phyloP scores from a whole-genome alignment of 2,113 vertebrate genomes.

The Colaptes auratus region DNA sequence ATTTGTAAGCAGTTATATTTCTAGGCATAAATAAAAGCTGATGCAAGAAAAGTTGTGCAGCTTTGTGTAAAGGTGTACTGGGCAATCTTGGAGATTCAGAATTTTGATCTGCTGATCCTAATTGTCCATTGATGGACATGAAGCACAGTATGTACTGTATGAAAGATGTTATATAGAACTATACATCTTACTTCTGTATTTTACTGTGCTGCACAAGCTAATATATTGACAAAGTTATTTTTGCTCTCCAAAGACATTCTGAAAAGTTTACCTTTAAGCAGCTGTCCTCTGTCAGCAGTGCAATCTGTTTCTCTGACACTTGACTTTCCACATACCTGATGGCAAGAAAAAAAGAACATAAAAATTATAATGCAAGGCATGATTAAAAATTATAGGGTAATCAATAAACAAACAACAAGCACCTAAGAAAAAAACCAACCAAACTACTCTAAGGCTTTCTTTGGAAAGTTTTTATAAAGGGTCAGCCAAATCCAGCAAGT shows the following conservation, averaged over 20 bases:
- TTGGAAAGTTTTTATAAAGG: neutral
- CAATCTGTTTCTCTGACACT: slow-evolving; percentile 80
- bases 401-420: too few species aligned
- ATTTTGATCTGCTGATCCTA: neutral
- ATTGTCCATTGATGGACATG: neutral
- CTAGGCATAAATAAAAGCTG: neutral
- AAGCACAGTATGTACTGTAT: neutral
- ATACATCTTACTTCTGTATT: neutral
- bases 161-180: neutral
- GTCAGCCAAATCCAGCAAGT: neutral
- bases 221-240: neutral
- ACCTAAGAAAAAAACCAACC: too few species aligned
- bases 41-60: neutral
- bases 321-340: slow-evolving; percentile 88
- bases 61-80: neutral
- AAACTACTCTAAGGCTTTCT: neutral
- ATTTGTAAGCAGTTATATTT: neutral
- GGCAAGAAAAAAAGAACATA: neutral
- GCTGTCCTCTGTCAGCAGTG: slow-evolving; percentile 80
- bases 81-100: neutral
- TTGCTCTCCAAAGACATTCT: neutral
- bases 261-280: slow-evolving; percentile 85
- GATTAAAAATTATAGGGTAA: neutral
- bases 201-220: neutral
- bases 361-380: neutral